Evolutionary conservation across 1,140 invertebrate genomes (phyloP).

Genomic region (Brachionus koreanus): DNA sequence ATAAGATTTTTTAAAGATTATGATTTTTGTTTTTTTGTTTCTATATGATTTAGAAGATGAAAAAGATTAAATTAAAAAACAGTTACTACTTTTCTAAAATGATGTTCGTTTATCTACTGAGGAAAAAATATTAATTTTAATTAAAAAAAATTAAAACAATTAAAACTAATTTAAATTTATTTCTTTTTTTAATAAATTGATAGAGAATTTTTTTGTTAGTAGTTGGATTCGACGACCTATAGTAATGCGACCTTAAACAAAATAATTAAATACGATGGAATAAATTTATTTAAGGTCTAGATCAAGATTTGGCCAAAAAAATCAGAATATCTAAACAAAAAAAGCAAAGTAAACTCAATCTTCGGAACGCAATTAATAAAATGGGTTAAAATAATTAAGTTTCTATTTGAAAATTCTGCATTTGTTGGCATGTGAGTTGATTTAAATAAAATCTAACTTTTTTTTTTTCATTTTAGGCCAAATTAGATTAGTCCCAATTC

Average conservation of each 20-base stretch:
- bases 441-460: constrained; percentile 1
- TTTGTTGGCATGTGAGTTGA: not conserved
- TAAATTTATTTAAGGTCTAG: constrained; percentile 9
- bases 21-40: not conserved
- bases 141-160: too few species aligned
- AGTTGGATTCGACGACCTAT: not conserved
- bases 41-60: not conserved
- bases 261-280: not conserved
- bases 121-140: too few species aligned
- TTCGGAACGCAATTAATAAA: constrained; percentile 7
- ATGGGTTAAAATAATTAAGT: constrained; percentile 21
- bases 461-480: not conserved
- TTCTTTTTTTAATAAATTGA: not conserved
- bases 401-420: not conserved
- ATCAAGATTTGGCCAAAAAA: constrained; percentile 1
- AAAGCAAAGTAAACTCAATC: not conserved
- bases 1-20: not conserved
- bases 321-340: constrained; percentile 4
- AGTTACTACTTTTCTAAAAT: not conserved
- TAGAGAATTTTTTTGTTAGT: not conserved
- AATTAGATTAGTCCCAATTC: not conserved
- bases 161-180: not conserved
- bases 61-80: not conserved
- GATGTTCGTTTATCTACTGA: too few species aligned
- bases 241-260: not conserved